These are phyloP conservation scores for Anthoscopus minutus DNA, from an alignment of 2,113 vertebrate genomes.

Conservation along the genomic window DNA sequence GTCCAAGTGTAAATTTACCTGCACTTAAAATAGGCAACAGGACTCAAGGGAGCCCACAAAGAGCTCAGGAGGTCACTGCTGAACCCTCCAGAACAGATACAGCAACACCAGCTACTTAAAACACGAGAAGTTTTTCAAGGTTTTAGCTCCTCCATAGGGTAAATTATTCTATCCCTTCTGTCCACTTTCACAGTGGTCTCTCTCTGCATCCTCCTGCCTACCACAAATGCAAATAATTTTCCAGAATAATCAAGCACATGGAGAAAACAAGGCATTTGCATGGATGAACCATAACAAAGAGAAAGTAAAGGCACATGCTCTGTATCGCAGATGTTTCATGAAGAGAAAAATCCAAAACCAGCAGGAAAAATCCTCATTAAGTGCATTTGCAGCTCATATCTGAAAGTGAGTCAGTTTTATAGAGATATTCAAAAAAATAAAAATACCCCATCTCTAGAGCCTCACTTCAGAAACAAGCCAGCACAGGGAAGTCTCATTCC, in stretches of 20 bases:
- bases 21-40: not conserved
- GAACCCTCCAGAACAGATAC: not conserved
- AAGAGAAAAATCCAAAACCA: not conserved
- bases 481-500: not conserved
- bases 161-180: not conserved
- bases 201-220: not conserved
- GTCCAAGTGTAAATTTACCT: not conserved
- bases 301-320: not conserved
- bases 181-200: not conserved
- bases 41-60: not conserved
- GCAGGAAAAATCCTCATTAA: not conserved
- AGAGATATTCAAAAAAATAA: not conserved
- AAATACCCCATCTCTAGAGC: not conserved
- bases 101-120: not conserved
- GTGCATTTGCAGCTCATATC: not conserved
- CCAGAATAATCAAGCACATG: not conserved
- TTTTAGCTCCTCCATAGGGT: not conserved
- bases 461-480: not conserved
- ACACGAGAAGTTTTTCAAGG: not conserved
- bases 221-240: not conserved
- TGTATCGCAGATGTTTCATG: not conserved
- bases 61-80: not conserved
- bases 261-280: not conserved
- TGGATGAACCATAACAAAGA: not conserved
- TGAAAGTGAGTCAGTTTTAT: not conserved